Base-by-base conservation (phyloP, 1,140 invertebrate genomes). In the Batillaria attramentaria region DNA sequence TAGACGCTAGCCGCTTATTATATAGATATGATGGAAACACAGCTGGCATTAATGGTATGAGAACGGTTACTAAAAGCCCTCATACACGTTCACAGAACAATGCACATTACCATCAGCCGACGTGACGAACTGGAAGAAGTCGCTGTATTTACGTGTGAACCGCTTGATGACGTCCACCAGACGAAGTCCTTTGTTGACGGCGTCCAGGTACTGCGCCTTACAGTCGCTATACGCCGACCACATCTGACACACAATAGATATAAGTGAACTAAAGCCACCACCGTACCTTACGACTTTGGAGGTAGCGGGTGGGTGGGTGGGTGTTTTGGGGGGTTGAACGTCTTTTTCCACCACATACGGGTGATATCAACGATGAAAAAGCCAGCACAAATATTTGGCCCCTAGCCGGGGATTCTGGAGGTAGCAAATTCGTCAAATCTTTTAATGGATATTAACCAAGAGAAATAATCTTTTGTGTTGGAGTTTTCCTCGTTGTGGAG, bases 211-310 rank as follows among this genome's bases (percentile, higher is more conserved):
- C 87, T 96, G 95, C 24, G 95, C 93, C 70, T 94, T 93, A 90
- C 96, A 97, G 6, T 95, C 94, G 62, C 95, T 95, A 91, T 96
- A 97, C 72, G 95, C 95, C 65, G 95, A 95, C 95, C 96, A 97
- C 90, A 97, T 96, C 95, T 97, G 92, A 37, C 2, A n/a, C n/a
- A 20, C 18, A 20, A 57, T 20, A 57, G 18, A n/a, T 57, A 18
- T 20, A 57, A 57, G 18, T 1, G n/a, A 57, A 18, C n/a, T 1
- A n/a, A 57, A 57, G 54, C 54, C 54, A 57, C n/a, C 54, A 20
- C n/a, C 54, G 18, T n/a, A n/a, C 18, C 18, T 0, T n/a, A 57
- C 18, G 54, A 57, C 54, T 57, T 57, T 20, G n/a, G n/a, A n/a
- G n/a, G n/a, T n/a, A n/a, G n/a, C n/a, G n/a, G n/a, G n/a, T n/a